phyloP scores from a whole-genome alignment of 1,140 invertebrate genomes.

The Whitmania pigra region DNA sequence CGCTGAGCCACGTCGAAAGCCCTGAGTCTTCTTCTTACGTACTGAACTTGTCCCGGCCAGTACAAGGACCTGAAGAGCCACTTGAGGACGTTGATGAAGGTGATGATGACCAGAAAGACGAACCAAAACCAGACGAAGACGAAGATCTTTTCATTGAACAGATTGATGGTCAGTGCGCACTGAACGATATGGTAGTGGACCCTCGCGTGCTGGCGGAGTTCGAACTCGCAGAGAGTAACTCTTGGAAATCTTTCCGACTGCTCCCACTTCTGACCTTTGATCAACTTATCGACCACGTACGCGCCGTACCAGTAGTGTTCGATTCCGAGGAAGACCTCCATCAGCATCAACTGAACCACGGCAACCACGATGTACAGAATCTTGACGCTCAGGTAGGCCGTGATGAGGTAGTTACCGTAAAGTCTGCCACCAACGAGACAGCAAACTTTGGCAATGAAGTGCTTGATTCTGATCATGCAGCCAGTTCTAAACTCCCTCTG shows the following conservation, averaged over 20 bases:
- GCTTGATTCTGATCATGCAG: slow-evolving; percentile 31
- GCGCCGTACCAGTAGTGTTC: slow-evolving; percentile 45
- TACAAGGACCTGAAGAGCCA: slow-evolving; percentile 24
- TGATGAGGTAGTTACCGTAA: slow-evolving; percentile 44
- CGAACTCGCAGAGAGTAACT: slow-evolving; percentile 47
- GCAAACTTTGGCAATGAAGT: slow-evolving; percentile 24
- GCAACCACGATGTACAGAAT: slow-evolving; percentile 45
- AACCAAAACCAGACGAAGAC: slow-evolving; percentile 43
- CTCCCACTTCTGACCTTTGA: slow-evolving; percentile 40
- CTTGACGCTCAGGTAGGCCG: slow-evolving; percentile 45
- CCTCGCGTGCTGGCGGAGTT: slow-evolving; percentile 38
- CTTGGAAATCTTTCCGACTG: slow-evolving; percentile 41
- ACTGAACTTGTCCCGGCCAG: slow-evolving; percentile 26
- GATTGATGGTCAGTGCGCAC: slow-evolving; percentile 39
- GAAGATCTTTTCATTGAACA: slow-evolving; percentile 43
- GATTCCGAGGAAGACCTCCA: slow-evolving; percentile 44
- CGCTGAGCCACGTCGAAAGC: slow-evolving; percentile 25
- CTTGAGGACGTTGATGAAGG: slow-evolving; percentile 25
- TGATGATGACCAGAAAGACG: slow-evolving; percentile 34
- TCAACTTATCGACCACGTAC: slow-evolving; percentile 41
- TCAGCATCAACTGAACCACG: slow-evolving; percentile 44
- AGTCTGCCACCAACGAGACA: slow-evolving; percentile 39
- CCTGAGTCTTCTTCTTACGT: slow-evolving; percentile 23
- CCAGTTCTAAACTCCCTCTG: slow-evolving; percentile 28
- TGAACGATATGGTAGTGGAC: slow-evolving; percentile 37